These are phyloP conservation scores for Smutsia temminckii DNA, from an alignment of 2,797 vertebrate species.

Conservation along the genomic window DNA sequence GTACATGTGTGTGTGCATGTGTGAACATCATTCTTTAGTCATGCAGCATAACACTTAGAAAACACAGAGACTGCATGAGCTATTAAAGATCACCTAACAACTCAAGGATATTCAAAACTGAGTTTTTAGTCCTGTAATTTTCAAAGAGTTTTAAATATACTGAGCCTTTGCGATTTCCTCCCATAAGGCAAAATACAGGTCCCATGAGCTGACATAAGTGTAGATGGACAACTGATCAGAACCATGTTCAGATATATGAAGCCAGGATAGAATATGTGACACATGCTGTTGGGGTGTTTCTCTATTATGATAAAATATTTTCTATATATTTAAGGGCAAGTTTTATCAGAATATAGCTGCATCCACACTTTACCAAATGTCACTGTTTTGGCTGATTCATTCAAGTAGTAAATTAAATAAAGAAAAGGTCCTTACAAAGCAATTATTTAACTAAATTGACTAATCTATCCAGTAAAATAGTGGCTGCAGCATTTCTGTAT, in stretches of 20 bases:
- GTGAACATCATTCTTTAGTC: neutral
- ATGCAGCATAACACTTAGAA: neutral
- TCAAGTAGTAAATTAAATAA: neutral
- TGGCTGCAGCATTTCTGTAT: neutral
- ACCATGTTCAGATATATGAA: neutral
- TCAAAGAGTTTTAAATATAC: neutral
- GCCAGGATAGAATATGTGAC: neutral
- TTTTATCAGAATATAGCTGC: neutral
- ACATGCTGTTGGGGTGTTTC: neutral
- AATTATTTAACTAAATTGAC: neutral
- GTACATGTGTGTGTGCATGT: neutral
- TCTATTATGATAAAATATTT: neutral
- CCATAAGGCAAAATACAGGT: neutral
- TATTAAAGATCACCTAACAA: neutral
- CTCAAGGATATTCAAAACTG: neutral
- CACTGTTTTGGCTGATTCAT: neutral
- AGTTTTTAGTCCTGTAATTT: neutral
- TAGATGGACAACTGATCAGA: neutral
- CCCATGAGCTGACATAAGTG: neutral
- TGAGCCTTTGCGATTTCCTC: neutral
- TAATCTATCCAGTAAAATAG: neutral
- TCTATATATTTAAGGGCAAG: slow-evolving; percentile 4
- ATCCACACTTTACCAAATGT: neutral
- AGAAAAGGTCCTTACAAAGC: neutral
- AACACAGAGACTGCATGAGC: neutral